Conservation (phyloP, 2,888 invertebrate species). For the Bellardia bayeri region DNA sequence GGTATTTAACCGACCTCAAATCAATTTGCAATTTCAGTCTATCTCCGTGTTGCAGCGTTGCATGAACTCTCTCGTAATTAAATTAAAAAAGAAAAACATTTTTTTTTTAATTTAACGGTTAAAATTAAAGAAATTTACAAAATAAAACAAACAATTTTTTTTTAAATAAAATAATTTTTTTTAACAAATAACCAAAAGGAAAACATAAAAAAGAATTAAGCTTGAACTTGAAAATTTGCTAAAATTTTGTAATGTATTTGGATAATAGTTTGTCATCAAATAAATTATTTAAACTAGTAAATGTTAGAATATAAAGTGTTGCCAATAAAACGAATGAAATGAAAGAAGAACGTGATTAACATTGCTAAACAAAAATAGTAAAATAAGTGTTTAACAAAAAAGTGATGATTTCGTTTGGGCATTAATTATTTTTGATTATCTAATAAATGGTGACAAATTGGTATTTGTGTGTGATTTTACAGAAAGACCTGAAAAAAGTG, state of each 20-base stretch:
- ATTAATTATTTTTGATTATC: slow-evolving; percentile 61
- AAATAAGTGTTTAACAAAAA: not conserved
- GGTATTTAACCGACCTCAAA: slow-evolving; percentile 85
- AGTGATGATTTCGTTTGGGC: slow-evolving; percentile 42
- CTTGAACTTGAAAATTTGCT: slow-evolving; percentile 74
- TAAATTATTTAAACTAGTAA: not conserved
- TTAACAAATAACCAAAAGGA: slow-evolving; percentile 42
- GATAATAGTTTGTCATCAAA: not conserved
- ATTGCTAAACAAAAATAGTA: slow-evolving; percentile 47
- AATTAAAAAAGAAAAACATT: slow-evolving; percentile 56
- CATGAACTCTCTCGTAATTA: slow-evolving; percentile 78
- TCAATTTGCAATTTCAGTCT: slow-evolving; percentile 85
- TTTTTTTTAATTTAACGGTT: slow-evolving; percentile 51
- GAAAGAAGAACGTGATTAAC: slow-evolving; percentile 62
- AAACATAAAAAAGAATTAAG: slow-evolving; percentile 63
- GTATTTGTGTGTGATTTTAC: slow-evolving; percentile 24
- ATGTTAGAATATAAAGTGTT: slow-evolving; percentile 58
- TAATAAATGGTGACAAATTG: slow-evolving; percentile 61
- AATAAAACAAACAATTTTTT: slow-evolving; percentile 36
- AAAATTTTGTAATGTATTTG: not conserved
- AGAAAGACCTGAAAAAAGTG: slow-evolving; percentile 42
- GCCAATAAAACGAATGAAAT: slow-evolving; percentile 51
- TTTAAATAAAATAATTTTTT: slow-evolving; percentile 38
- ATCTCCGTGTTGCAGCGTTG: slow-evolving; percentile 84
- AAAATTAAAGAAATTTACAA: slow-evolving; percentile 55